A percentile compares a stretch with the other conserved stretches of the same genome.
Conservation (phyloP, 2,888 invertebrate genomes). For the Drosophila austrosaltans region DNA sequence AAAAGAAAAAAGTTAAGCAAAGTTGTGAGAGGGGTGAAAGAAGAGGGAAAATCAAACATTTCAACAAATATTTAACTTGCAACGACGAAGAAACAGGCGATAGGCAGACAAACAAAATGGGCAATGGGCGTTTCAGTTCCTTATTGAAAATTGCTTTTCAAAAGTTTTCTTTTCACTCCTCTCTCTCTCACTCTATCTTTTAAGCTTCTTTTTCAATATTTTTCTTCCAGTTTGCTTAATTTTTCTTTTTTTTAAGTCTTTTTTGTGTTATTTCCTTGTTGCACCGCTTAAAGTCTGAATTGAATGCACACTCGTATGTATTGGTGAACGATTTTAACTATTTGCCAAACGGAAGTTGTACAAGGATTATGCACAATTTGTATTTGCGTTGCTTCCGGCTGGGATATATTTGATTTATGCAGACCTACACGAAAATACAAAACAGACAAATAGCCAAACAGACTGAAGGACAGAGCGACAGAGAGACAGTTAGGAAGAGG, state of each 20-base stretch:
- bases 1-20: background rate
- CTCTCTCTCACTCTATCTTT: background rate
- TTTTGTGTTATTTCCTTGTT: background rate
- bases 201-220: too few species aligned
- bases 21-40: background rate
- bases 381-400: conserved; percentile 59
- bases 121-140: conserved; percentile 45
- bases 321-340: conserved; percentile 15
- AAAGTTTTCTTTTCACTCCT: conserved; percentile 29
- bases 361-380: conserved; percentile 64
- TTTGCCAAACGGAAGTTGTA: conserved; percentile 62
- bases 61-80: conserved; percentile 63
- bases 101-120: conserved; percentile 47
- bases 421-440: background rate
- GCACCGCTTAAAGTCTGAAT: conserved; percentile 27
- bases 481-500: conserved; percentile 12
- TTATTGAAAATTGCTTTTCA: conserved; percentile 57
- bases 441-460: conserved; percentile 4
- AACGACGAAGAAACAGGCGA: conserved; percentile 13
- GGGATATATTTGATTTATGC: conserved; percentile 64
- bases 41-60: conserved; percentile 24
- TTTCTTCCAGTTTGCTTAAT: background rate
- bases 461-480: background rate
- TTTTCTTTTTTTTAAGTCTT: background rate
- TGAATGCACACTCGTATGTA: conserved; percentile 5